phyloP scores from a whole-genome alignment of 2,888 invertebrate genomes.

The Argyra leucocephala region DNA sequence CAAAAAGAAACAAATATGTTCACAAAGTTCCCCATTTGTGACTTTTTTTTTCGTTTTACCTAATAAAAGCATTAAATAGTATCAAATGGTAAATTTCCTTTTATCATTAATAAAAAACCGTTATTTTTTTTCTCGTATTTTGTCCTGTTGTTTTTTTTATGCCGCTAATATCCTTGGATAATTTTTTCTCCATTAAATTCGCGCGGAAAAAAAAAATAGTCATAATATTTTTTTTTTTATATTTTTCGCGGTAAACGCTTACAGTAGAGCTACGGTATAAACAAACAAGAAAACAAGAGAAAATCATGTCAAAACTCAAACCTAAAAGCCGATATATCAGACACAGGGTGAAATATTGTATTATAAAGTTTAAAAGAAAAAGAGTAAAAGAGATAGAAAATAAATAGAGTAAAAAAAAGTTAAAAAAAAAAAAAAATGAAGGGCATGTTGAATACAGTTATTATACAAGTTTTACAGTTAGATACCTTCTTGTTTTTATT shows the following conservation, averaged over 20 bases:
- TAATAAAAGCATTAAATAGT: slow-evolving; percentile 6
- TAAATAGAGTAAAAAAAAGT: background rate
- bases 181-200: slow-evolving; percentile 1
- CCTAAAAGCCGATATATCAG: background rate
- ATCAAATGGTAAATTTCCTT: slow-evolving; percentile 1
- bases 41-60: background rate
- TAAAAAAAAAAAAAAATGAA: background rate
- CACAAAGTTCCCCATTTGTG: background rate
- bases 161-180: slow-evolving; percentile 6
- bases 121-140: background rate
- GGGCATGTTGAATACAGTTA: background rate
- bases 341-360: background rate
- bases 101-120: background rate
- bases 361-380: background rate
- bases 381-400: background rate
- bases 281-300: background rate
- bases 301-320: background rate
- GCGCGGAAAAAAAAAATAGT: background rate
- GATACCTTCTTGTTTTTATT: background rate
- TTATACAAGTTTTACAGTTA: slow-evolving; percentile 6
- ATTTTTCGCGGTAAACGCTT: background rate
- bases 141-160: slow-evolving; percentile 4
- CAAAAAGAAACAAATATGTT: background rate
- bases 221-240: background rate
- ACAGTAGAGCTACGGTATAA: background rate